These are phyloP conservation scores for Polydrusus pterygomalis DNA, from an alignment of 2,888 invertebrate species.

Conservation along the genomic window DNA sequence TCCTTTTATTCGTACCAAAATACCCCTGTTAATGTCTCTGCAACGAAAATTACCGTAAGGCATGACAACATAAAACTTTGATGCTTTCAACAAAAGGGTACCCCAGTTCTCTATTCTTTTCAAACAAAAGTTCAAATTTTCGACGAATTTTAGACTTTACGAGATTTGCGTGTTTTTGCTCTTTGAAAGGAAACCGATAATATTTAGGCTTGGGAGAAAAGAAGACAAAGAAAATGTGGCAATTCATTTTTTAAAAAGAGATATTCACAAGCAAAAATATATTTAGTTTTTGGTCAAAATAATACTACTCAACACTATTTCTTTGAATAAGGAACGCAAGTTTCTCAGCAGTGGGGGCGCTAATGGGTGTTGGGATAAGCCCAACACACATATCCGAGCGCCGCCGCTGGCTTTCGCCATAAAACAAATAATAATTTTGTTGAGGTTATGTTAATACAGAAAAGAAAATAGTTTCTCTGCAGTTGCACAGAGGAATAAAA, in stretches of 20 bases:
- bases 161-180: slow-evolving; percentile 6
- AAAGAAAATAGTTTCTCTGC: no score
- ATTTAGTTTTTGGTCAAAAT: no score
- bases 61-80: slow-evolving; percentile 22
- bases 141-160: slow-evolving; percentile 13
- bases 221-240: not conserved
- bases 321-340: no score
- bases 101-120: slow-evolving; percentile 12
- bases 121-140: slow-evolving; percentile 18
- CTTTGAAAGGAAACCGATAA: slow-evolving; percentile 4
- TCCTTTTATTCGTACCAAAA: slow-evolving; percentile 16
- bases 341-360: no score
- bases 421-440: no score
- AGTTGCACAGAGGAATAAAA: no score
- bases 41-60: slow-evolving; percentile 20
- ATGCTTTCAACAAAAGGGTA: slow-evolving; percentile 24
- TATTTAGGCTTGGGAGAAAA: not conserved
- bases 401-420: no score
- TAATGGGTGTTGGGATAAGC: no score
- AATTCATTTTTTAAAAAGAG: not conserved
- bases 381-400: no score
- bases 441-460: no score
- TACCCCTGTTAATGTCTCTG: slow-evolving; percentile 12
- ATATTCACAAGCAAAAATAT: not conserved
- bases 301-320: no score